Percentiles rank a stretch among this genome's conserved stretches.
Conservation (phyloP, 2,797 vertebrate genomes). For the Rousettus madagascariensis region DNA sequence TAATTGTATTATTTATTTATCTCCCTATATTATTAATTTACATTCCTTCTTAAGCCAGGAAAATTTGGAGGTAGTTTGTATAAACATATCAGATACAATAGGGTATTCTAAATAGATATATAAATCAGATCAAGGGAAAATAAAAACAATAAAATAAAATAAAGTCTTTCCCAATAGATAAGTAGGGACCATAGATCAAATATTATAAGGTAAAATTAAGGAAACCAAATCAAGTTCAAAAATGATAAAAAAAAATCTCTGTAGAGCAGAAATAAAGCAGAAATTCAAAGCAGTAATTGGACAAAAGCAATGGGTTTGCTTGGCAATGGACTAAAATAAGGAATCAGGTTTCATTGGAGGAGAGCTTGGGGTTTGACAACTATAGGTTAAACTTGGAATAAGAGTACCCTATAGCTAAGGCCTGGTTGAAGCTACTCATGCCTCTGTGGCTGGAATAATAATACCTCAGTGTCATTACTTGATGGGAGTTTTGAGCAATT, state of each 20-base stretch:
- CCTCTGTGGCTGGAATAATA: neutral
- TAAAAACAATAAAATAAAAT: neutral
- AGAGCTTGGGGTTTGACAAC: neutral
- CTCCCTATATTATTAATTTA: neutral
- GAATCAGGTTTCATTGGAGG: neutral
- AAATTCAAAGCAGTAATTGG: neutral
- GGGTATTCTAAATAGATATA: neutral
- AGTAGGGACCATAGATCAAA: neutral
- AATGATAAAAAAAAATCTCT: neutral
- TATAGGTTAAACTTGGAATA: neutral
- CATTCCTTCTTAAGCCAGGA: slow-evolving; percentile 14
- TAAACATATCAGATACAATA: slow-evolving; percentile 1
- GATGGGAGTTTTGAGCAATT: neutral
- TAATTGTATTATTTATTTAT: neutral
- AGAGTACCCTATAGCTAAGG: neutral
- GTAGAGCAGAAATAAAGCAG: neutral
- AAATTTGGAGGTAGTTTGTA: neutral
- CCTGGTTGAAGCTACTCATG: neutral
- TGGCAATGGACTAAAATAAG: neutral
- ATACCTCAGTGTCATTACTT: neutral
- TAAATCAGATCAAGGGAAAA: slow-evolving; percentile 39
- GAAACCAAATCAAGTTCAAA: neutral
- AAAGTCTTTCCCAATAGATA: neutral
- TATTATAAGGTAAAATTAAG: slow-evolving; percentile 32
- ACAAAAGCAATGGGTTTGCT: neutral